Base-by-base conservation (phyloP, 1,140 invertebrate species). In the Spodoptera litura region DNA sequence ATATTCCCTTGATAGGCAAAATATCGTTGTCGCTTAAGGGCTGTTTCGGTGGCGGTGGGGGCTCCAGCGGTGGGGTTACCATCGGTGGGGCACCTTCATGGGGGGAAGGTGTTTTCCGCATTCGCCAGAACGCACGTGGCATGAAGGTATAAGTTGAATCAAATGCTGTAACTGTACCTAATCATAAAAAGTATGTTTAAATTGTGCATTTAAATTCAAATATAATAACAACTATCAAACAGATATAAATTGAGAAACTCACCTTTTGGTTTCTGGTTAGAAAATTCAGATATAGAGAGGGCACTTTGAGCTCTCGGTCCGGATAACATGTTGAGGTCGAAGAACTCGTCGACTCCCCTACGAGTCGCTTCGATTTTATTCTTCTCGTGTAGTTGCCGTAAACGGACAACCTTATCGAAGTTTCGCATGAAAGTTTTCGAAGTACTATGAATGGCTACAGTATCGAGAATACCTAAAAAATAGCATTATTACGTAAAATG, bases 281-380 rank as follows among this genome's bases (percentile, higher is more conserved):
- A 79, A 56, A 84, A 87, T 20, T 92, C 88, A 0, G 86, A 78
- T 64, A 94, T 88, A 70, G 84, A 82, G 2, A 89, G 59, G 6
- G 93, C 89, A 72, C 89, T 93, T 11, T 83, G 85, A 4, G 88
- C 83, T 51, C 85, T 86, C 1, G 92, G 88, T 8, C 90, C 91
- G 0, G 86, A 75, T 59, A 94, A 59, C 91, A 94, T 92, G 58
- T 93, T 91, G 1, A 93, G 78, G 1, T 93, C 89, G 27, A 94
- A 89, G 77, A 94, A 94, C 20, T 94, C 91, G 3, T 94, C 91
- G 0, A 83, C 83, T 2, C 93, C 91, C 44, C 87, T 82, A 1
- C 79, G 75, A 10, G 82, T 87, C 64, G 89, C 82, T 0, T 78
- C 83, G 9, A 92, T 72, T 84, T 91, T 93, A 70, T 93, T 89